Evolutionary conservation across 2,113 vertebrate species (phyloP), one percentile per base, ranked within the genome.

Genomic region (Neodon shergylaensis): DNA sequence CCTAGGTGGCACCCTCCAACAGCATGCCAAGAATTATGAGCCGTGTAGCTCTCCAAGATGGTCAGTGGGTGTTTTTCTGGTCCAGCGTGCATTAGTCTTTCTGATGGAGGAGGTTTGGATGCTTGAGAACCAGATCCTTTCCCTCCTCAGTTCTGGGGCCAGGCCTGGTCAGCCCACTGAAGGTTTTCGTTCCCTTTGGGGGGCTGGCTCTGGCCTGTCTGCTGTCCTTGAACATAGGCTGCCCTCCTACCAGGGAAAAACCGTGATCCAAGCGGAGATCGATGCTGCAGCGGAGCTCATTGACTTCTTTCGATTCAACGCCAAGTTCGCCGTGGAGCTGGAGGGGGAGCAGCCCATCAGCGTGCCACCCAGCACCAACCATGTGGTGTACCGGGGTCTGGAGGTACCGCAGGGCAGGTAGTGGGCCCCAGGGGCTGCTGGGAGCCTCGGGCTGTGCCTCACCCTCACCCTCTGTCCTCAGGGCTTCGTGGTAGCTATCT

Each of bases 281-380:
- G 99, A 99, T 0, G 99, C 99, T 0, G 99, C 99, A 0, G 99
- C 98, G 0, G 99, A 99, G 97, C 99, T 99, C 44, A 99, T 99
- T 0, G 99, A 99, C 98, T 99, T 99, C 98, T 99, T 99, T 98
- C 98, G 99, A 0, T 99, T 99, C 97, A 99, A 99, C 0, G 99
- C 99, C 97, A 99, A 99, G 97, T 99, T 99, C 0, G 99, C 99
- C 0, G 0, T 99, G 3, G 99, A 99, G 93, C 98, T 99, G 98
- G 98, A 99, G 96, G 42, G 84, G 0, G 97, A 98, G 93, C 99
- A 99, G 97, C 99, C 99, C 1, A 39, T 99, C 24, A 98, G 99
- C 5, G 97, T 98, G 0, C 98, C 98, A 0, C 94, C 98, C 86
- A 99, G 99, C 98, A 99, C 99, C 96, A 99, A 99, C 99, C 98